A percentile compares a stretch with the other conserved stretches of the same genome.
Evolutionary conservation across 2,888 invertebrate species (phyloP).

Genomic region (Papilio demoleus): DNA sequence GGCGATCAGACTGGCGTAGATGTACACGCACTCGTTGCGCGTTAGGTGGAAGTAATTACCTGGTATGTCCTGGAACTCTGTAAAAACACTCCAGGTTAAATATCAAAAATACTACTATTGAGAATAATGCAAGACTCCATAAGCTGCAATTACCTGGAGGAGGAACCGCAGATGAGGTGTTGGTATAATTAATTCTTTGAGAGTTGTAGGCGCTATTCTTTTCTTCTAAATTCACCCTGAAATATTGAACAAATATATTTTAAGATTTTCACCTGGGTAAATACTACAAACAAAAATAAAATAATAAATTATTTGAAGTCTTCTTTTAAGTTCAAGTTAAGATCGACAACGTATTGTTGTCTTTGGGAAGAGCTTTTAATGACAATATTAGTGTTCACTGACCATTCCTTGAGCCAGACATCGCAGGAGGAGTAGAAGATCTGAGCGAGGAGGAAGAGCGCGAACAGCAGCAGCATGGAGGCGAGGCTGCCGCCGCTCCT

Average conservation of each 20-base stretch:
- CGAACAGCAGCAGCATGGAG: conserved; percentile 75
- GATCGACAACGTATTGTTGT: too few relatives aligned
- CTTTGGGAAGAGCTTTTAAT: too few relatives aligned
- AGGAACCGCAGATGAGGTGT: conserved; percentile 30
- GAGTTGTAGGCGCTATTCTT: conserved; percentile 57
- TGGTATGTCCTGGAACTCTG: conserved; percentile 42
- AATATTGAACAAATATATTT: conserved; percentile 55
- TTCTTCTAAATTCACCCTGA: conserved; percentile 84
- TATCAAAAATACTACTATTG: too few relatives aligned
- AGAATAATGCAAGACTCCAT: too few relatives aligned
- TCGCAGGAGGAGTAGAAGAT: conserved; percentile 85
- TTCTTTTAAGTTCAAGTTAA: too few relatives aligned
- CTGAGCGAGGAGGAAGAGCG: conserved; percentile 82
- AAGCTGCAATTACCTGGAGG: conserved; percentile 58
- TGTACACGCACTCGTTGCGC: conserved; percentile 78
- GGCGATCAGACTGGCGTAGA: conserved; percentile 80
- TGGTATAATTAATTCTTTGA: conserved; percentile 41
- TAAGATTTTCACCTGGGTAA: neutral
- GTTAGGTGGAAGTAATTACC: conserved; percentile 63
- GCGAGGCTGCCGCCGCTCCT: conserved; percentile 81
- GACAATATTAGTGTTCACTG: too few relatives aligned
- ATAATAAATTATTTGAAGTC: too few relatives aligned
- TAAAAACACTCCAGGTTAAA: conserved; percentile 10
- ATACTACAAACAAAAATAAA: neutral
- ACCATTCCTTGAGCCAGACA: conserved; percentile 85